phyloP scores from a whole-genome alignment of 2,113 vertebrate genomes.

The Carassius auratus region DNA sequence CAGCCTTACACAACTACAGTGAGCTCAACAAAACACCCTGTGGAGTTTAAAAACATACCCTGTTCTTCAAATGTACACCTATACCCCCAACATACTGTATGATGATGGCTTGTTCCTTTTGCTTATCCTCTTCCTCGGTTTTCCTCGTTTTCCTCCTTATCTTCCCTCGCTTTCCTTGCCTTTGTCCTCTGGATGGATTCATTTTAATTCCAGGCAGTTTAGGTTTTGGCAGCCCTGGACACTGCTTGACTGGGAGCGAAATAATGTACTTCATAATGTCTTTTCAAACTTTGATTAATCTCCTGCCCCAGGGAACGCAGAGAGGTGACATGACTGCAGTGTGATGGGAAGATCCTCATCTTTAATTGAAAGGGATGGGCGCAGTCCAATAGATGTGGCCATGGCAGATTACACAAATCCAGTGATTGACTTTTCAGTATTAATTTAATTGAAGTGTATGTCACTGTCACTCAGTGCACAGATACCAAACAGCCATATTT shows the following conservation, averaged over 20 bases:
- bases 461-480: conserved; percentile 40
- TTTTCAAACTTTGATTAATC: conserved; percentile 50
- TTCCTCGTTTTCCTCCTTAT: conserved; percentile 17
- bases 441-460: conserved; percentile 46
- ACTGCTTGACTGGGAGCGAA: conserved; percentile 31
- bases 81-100: background rate
- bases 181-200: conserved; percentile 31
- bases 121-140: background rate
- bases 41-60: conserved; percentile 1
- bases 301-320: conserved; percentile 41
- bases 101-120: background rate
- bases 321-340: conserved; percentile 44
- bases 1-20: background rate
- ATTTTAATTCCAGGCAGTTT: conserved; percentile 32
- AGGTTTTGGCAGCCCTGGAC: conserved; percentile 28
- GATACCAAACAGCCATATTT: conserved; percentile 37
- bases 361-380: conserved; percentile 48
- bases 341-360: conserved; percentile 46
- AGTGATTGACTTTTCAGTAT: conserved; percentile 47
- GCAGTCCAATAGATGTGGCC: conserved; percentile 44
- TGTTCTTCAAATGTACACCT: conserved; percentile 3
- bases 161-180: conserved; percentile 17
- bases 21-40: background rate
- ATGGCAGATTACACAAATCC: conserved; percentile 49
- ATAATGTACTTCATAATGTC: conserved; percentile 49